These are phyloP conservation scores for Hassar affinis DNA, from an alignment of 2,113 vertebrate species.

Conservation along the genomic window DNA sequence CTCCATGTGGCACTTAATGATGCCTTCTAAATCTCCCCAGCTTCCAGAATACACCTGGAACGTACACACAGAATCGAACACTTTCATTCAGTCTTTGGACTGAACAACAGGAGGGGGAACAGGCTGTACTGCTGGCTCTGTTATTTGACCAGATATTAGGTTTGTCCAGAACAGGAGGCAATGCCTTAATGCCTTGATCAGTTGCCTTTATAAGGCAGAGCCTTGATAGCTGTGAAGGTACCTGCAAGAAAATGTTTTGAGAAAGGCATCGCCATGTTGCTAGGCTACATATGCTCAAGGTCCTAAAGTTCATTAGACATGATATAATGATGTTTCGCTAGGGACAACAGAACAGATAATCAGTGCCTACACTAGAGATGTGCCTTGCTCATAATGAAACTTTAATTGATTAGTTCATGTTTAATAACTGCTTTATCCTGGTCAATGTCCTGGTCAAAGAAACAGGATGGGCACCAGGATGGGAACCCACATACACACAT, in stretches of 20 bases:
- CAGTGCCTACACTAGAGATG: neutral
- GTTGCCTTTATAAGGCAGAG: neutral
- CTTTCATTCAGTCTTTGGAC: neutral
- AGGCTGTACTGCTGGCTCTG: neutral
- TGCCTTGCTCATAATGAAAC: neutral
- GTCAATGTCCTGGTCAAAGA: neutral
- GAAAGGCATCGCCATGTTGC: neutral
- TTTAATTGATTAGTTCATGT: neutral
- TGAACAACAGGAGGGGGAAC: neutral
- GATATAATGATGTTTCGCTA: neutral
- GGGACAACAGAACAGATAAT: neutral
- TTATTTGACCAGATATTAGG: neutral
- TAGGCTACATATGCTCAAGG: neutral
- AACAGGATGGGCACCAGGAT: neutral
- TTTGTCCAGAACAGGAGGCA: neutral
- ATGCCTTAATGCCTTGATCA: neutral
- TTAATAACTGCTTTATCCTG: neutral
- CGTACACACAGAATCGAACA: neutral
- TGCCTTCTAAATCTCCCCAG: constrained; percentile 91
- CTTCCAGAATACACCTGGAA: constrained; percentile 89
- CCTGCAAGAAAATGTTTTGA: neutral
- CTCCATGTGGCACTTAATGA: constrained; percentile 95
- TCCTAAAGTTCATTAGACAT: neutral
- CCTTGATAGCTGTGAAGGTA: neutral
- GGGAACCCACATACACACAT: neutral